Evolutionary conservation across 2,113 vertebrate species (phyloP).

Genomic region (Atrichornis clamosus): DNA sequence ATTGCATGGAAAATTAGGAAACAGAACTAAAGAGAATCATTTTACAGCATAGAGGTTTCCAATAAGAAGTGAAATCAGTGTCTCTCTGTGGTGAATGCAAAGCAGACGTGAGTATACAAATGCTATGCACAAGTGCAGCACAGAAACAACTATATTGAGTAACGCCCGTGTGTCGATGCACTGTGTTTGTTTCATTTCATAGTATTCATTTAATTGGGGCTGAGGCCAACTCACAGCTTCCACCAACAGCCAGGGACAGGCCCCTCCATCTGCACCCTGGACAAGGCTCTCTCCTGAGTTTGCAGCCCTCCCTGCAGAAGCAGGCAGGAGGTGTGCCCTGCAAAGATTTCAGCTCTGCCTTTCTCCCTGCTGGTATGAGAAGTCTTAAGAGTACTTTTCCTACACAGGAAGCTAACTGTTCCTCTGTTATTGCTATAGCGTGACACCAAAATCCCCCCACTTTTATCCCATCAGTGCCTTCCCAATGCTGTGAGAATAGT

Average conservation of each 20-base stretch:
- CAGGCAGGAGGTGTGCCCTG: neutral
- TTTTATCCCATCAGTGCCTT: neutral
- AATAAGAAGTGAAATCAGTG: neutral
- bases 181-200: neutral
- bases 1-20: neutral
- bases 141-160: neutral
- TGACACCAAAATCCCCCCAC: neutral
- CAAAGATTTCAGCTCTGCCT: neutral
- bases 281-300: neutral
- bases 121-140: neutral
- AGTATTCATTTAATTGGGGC: neutral
- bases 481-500: neutral
- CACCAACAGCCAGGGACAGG: neutral
- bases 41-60: neutral
- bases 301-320: neutral
- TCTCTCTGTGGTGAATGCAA: neutral
- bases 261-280: neutral
- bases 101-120: neutral
- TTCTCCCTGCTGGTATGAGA: neutral
- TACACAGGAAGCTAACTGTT: neutral
- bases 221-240: neutral
- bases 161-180: neutral
- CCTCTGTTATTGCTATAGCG: rapidly evolving
- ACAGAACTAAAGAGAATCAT: neutral
- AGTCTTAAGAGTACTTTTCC: neutral